Evolutionary conservation across 2,888 invertebrate species (phyloP).

Genomic region (Anorthoa munda): DNA sequence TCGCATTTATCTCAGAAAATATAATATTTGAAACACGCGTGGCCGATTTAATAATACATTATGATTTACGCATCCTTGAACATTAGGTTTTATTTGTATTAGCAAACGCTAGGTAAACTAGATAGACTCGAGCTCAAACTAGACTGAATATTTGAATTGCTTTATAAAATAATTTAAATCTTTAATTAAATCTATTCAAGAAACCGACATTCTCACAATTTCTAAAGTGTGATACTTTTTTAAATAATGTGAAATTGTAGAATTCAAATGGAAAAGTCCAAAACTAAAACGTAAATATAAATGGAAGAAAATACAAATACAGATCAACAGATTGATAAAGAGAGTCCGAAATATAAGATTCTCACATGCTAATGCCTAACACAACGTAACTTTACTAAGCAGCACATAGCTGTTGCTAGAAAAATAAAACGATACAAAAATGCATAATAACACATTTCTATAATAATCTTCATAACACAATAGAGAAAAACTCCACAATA

Average conservation of each 20-base stretch:
- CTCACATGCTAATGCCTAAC: too few species aligned
- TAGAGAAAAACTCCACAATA: conserved; percentile 3
- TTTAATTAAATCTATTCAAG: neutral
- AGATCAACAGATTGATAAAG: too few species aligned
- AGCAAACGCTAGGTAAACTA: conserved; percentile 24
- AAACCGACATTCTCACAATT: neutral
- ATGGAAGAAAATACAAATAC: too few species aligned
- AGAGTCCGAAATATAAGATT: too few species aligned
- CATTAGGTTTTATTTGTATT: conserved; percentile 35
- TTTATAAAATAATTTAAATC: neutral
- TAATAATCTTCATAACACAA: neutral
- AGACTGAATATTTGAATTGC: conserved; percentile 12
- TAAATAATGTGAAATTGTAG: neutral
- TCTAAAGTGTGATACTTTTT: neutral
- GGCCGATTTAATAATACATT: conserved; percentile 31
- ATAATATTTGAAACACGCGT: conserved; percentile 29
- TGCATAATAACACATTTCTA: neutral
- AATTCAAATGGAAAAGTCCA: too few species aligned
- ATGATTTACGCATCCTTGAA: conserved; percentile 50
- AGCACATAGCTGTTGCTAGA: too few species aligned
- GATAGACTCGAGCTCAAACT: conserved; percentile 1
- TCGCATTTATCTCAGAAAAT: conserved; percentile 30
- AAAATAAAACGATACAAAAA: neutral
- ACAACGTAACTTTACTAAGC: too few species aligned
- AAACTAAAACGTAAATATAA: too few species aligned